phyloP scores from a whole-genome alignment of 2,113 vertebrate species.

The Aldabrachelys gigantea region DNA sequence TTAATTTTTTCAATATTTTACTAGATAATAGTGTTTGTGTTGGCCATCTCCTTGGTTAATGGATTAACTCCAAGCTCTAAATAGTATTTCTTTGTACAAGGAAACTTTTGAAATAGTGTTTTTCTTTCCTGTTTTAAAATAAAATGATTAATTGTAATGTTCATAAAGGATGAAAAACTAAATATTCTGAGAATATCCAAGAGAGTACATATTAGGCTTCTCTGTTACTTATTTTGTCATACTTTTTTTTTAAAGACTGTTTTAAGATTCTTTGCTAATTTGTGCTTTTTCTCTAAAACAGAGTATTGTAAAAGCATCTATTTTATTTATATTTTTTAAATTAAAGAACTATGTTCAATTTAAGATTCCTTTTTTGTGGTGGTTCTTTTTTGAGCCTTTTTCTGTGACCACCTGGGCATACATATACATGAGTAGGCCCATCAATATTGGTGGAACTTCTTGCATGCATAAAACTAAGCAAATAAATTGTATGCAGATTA shows the following conservation, averaged over 20 bases:
- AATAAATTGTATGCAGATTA: background rate
- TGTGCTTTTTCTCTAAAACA: background rate
- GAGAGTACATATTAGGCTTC: background rate
- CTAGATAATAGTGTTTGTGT: slow-evolving; percentile 30
- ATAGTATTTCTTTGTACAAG: slow-evolving; percentile 18
- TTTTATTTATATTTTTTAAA: background rate
- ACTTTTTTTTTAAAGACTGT: background rate
- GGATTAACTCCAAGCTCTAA: slow-evolving; percentile 22
- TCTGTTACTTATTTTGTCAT: background rate
- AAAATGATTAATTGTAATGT: background rate
- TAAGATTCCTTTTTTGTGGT: background rate
- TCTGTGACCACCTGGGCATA: background rate
- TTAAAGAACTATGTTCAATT: background rate
- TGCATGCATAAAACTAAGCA: background rate
- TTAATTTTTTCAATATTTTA: slow-evolving; percentile 6
- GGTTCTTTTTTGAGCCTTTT: background rate
- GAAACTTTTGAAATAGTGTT: background rate
- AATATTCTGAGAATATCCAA: background rate
- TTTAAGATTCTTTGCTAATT: background rate
- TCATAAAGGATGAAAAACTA: background rate
- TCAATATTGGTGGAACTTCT: background rate
- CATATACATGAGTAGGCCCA: background rate
- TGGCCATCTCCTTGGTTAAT: slow-evolving; percentile 21
- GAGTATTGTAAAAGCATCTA: background rate
- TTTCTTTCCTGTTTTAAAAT: slow-evolving; percentile 23